These are phyloP conservation scores for Stichodactyla helianthus DNA, from an alignment of 64 coral and sea anemone genomes.

Conservation along the genomic window DNA sequence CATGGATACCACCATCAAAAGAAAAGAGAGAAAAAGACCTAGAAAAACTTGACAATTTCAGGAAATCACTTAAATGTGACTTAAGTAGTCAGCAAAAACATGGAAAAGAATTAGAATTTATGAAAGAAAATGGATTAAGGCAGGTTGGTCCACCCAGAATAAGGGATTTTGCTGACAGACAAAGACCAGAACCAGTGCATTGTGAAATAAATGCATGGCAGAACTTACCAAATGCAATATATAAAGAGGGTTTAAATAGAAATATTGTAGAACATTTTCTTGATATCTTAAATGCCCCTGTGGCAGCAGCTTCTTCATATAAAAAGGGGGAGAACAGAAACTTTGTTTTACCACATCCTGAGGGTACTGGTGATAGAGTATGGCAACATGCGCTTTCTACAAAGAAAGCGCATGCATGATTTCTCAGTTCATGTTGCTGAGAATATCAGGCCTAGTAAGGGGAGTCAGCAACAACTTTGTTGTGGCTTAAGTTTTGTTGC, in stretches of 20 bases:
- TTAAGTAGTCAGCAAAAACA: constrained; percentile 18
- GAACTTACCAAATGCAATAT: constrained; percentile 13
- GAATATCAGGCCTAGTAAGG: too few species aligned
- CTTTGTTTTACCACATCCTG: too few species aligned
- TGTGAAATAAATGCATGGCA: constrained; percentile 60
- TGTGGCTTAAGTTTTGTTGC: constrained; percentile 37
- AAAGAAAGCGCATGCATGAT: too few species aligned
- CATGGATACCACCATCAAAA: not conserved
- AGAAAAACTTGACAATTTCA: not conserved
- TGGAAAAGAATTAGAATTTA: constrained; percentile 10
- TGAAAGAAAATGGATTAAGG: constrained; percentile 55
- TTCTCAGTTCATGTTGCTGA: too few species aligned
- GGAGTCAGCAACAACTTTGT: not conserved
- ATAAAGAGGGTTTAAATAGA: not conserved
- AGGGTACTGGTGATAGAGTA: not conserved
- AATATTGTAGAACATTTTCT: not conserved
- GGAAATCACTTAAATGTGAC: not conserved
- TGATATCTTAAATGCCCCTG: too few species aligned
- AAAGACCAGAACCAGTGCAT: constrained; percentile 37
- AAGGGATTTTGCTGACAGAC: constrained; percentile 24
- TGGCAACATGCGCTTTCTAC: too few species aligned
- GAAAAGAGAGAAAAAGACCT: not conserved
- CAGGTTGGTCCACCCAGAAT: constrained; percentile 39
- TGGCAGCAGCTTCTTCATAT: too few species aligned
- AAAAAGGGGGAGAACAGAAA: too few species aligned